These are phyloP conservation scores for Trogon melanurus DNA, from an alignment of 2,113 vertebrate species.

Conservation along the genomic window DNA sequence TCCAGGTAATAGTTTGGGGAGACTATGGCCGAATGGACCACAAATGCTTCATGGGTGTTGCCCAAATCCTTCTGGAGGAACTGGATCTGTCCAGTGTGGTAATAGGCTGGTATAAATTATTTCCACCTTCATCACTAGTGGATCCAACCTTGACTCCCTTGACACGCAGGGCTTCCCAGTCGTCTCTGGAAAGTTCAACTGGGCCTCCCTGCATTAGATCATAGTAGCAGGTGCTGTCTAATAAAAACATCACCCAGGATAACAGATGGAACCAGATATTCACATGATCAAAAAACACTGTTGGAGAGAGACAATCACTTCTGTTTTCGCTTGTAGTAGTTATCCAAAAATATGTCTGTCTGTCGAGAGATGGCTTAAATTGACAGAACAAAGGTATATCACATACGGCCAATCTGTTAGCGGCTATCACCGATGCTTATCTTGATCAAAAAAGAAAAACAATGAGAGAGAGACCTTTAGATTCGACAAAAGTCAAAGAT, in stretches of 20 bases:
- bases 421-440: constrained; percentile 72
- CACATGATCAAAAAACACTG: constrained; percentile 88
- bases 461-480: not conserved
- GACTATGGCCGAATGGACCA: constrained; percentile 99
- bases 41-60: constrained; percentile 99
- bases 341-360: constrained; percentile 74
- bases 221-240: constrained; percentile 81
- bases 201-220: constrained; percentile 92
- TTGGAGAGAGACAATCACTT: constrained; percentile 98
- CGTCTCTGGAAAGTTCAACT: constrained; percentile 95
- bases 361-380: constrained; percentile 74
- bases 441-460: not conserved
- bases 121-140: constrained; percentile 96
- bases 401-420: constrained; percentile 56
- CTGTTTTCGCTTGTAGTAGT: constrained; percentile 84
- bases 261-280: constrained; percentile 83
- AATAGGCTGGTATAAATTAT: constrained; percentile 99
- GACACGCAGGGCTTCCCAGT: constrained; percentile 94
- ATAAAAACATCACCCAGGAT: constrained; percentile 74
- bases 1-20: constrained; percentile 97
- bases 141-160: constrained; percentile 95
- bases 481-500: constrained; percentile 47
- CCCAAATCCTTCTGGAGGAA: constrained; percentile 97
- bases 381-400: constrained; percentile 75
- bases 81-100: constrained; percentile 96